These are phyloP conservation scores for Desmophyllum pertusum DNA, from an alignment of 92 coral and sea anemone species.

Conservation along the genomic window DNA sequence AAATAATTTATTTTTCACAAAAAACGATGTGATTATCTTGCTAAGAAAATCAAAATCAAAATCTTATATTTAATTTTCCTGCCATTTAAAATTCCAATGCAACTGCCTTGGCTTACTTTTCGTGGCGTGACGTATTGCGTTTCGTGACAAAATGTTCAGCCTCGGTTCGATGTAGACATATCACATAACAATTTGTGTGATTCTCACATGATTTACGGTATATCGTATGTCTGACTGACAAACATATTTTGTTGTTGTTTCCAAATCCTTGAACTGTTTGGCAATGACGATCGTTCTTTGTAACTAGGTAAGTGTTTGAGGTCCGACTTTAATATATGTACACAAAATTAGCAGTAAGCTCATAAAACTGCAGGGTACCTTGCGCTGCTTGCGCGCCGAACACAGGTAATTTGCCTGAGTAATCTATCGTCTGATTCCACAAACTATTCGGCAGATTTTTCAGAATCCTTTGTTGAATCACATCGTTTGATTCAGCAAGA, in stretches of 20 bases:
- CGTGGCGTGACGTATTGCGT: not conserved
- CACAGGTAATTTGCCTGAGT: too few species aligned
- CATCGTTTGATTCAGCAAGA: too few species aligned
- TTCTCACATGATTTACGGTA: not conserved
- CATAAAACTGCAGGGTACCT: too few species aligned
- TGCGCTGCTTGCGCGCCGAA: too few species aligned
- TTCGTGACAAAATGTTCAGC: not conserved
- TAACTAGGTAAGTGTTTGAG: not conserved
- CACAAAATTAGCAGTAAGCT: too few species aligned
- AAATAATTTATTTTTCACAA: not conserved
- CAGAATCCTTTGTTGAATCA: too few species aligned
- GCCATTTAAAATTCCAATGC: not conserved
- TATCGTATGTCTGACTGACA: not conserved
- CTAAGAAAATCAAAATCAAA: not conserved
- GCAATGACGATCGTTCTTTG: not conserved
- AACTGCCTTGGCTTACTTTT: not conserved
- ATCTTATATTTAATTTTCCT: not conserved
- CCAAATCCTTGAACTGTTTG: not conserved
- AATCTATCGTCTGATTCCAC: too few species aligned
- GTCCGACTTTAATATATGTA: too few species aligned
- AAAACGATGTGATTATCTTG: not conserved
- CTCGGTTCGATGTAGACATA: too few species aligned
- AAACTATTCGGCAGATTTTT: too few species aligned
- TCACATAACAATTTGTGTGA: too few species aligned
- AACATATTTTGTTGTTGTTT: too few species aligned